phyloP scores from a whole-genome alignment of 2,113 vertebrate species.

The Tursiops truncatus region DNA sequence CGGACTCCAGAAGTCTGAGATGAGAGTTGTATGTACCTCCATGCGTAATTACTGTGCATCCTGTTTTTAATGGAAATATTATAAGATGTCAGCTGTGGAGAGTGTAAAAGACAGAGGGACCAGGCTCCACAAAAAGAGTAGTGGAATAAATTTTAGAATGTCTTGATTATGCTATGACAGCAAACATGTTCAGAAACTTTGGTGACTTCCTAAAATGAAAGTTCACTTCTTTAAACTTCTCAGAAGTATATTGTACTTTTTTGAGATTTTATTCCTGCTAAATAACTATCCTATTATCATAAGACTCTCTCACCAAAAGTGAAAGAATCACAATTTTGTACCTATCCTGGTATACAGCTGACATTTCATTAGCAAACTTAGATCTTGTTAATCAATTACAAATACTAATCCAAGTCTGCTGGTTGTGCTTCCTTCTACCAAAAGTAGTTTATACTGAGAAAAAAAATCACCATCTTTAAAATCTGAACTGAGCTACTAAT shows the following conservation, averaged over 20 bases:
- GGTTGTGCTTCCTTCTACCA: not conserved
- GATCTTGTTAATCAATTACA: not conserved
- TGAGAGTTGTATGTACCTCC: not conserved
- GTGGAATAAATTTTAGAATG: not conserved
- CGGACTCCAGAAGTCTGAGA: not conserved
- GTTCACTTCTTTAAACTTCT: not conserved
- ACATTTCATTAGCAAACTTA: not conserved
- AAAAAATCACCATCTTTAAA: not conserved
- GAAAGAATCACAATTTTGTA: not conserved
- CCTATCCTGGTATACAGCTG: not conserved
- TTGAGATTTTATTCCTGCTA: not conserved
- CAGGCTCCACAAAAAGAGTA: not conserved
- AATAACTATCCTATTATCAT: not conserved
- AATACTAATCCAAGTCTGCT: not conserved
- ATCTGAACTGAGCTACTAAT: not conserved
- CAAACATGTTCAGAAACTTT: not conserved
- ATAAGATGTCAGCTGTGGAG: not conserved
- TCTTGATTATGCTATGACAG: not conserved
- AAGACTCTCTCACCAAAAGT: not conserved
- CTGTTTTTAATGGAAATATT: not conserved
- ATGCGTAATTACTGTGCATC: not conserved
- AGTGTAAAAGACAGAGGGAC: not conserved
- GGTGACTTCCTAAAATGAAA: not conserved
- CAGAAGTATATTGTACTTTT: not conserved
- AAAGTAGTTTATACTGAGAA: not conserved